Evolutionary conservation across 2,797 vertebrate genomes (phyloP), one percentile per base, ranked within the genome.

Genomic region (Sebastes kiyomatsui): DNA sequence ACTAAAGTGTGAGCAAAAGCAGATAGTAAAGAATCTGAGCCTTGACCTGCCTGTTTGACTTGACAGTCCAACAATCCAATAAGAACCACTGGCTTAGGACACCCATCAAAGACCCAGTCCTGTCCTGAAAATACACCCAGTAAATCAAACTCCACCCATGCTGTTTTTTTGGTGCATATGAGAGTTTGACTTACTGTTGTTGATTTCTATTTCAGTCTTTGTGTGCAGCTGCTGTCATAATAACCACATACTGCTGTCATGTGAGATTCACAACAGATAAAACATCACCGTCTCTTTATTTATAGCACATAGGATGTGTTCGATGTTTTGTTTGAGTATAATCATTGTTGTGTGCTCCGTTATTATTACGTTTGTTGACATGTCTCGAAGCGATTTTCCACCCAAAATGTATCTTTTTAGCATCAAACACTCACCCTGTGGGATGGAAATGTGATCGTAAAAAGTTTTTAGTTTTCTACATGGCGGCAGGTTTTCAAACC

Each of bases 1-100:
- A 96, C 93, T 96, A 96, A 95, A 96, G 95, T 96, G 95, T 96
- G 95, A 94, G 94, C 95, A 93, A 88, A 82, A 90, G 91, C 89
- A 88, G 73, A 90, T 80, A 81, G 80, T 81, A 77, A 84, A 92
- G 79, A 89, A 86, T 90, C 77, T 86, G 79, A 90, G 90, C 88
- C 77, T 85, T 80, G 90, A 91, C 90, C 84, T 87, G 74, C 82
- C 85, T 87, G 83, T 92, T 88, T 85, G 83, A 90, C 81, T 79
- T 79, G 80, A 91, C 75, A 87, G 78, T 77, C 70, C 82, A 93
- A 87, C 83, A 83, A 74, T 76, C 56, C 77, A 87, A 78, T 82
- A 82, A 85, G 73, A 90, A 71, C 73, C 79, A 82, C 87, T 77
- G 78, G 66, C 74, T 72, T 16, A 85, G 55, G 83, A 81, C 84